These are phyloP conservation scores for Meriones psammophilus DNA, from an alignment of 2,797 vertebrate genomes.

Conservation along the genomic window DNA sequence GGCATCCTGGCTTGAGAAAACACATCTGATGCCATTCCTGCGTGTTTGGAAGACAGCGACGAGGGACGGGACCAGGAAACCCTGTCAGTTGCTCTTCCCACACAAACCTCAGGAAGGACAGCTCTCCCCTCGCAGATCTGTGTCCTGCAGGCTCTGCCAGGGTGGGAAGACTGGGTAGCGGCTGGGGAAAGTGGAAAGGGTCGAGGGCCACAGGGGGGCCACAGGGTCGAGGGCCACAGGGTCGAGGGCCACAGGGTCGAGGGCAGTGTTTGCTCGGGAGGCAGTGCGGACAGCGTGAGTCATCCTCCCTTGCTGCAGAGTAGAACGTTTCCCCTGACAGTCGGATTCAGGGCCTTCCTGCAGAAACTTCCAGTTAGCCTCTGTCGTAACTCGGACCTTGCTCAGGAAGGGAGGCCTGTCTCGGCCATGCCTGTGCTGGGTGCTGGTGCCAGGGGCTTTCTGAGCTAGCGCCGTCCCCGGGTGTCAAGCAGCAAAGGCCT, in stretches of 20 bases:
- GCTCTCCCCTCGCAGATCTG: background rate
- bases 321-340: background rate
- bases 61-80: background rate
- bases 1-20: background rate
- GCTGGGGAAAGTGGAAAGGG: background rate
- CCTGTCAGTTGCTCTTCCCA: background rate
- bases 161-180: background rate
- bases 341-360: background rate
- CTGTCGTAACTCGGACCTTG: background rate
- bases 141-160: background rate
- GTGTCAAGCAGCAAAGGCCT: background rate
- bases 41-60: background rate
- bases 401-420: background rate
- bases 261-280: background rate
- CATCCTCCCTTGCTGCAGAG: background rate
- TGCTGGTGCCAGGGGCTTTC: background rate
- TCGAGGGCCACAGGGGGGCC: background rate
- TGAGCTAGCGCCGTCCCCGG: background rate
- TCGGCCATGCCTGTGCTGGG: background rate
- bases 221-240: background rate
- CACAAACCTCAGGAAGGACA: constrained; percentile 32
- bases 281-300: background rate
- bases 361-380: background rate
- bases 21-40: background rate
- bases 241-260: background rate